Evolutionary conservation across 30 jellyfish, hydroid and myxozoan species (phyloP), one percentile per base, ranked within the genome.

Genomic region (Hydractinia echinata): DNA sequence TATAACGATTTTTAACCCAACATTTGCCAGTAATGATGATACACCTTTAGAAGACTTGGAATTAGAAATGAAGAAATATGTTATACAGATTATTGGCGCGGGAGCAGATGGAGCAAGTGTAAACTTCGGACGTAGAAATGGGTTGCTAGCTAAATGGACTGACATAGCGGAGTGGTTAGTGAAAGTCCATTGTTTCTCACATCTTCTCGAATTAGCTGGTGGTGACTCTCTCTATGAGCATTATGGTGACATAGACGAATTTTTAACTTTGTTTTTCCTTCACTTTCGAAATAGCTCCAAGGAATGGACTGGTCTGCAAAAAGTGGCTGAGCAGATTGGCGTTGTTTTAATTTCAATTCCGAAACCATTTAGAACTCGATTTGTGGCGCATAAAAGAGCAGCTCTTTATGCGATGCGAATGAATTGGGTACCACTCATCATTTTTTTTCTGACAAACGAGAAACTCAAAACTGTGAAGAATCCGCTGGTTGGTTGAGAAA

Each of bases 101-200:
- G 79, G 53, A 10, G 79, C 79, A 10, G 79, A 68, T 68, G 79
- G 79, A 68, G 51, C 79, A 2, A 68, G 79, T 30, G 79, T 68
- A 30, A 68, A 68, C 79, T 68, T 30, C 21, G 79, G 79, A 14
- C 15, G 19, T 10, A 68, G 79, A 20, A 68, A 68, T 30, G 53
- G 79, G 50, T 68, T 68, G 21, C 13, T 68, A 13, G 79, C 79
- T 20, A 68, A 68, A 68, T 68, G 79, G 79, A 68, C 1, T 14
- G 3, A 11, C 77, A 50, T 20, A 13, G 16, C 76, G 83, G 69
- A 58, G 15, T 58, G 69, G 69, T 16, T 58, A 11, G 69, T 16
- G 69, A 58, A 58, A 58, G 69, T 58, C 19, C 3, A 58, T 58
- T 58, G 69, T 16, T 58, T 58, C 69, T 58, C 69, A 16, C 69